Evolutionary conservation across 2,888 invertebrate species (phyloP).

Genomic region (Acleris cristana): DNA sequence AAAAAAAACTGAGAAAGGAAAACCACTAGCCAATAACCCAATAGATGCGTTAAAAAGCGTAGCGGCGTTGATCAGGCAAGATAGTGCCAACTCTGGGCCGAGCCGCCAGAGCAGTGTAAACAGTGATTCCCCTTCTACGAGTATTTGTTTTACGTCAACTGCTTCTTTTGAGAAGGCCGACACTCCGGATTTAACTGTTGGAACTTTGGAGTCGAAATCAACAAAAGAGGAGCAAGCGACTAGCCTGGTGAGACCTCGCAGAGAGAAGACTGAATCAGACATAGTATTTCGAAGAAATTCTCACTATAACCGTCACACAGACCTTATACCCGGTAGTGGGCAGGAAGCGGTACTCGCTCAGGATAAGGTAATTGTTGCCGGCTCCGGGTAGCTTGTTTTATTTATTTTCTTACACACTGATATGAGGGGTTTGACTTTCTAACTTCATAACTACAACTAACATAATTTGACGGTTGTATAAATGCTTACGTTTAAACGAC

Average conservation of each 20-base stretch:
- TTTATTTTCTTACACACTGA: slow-evolving; percentile 70
- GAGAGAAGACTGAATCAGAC: slow-evolving; percentile 95
- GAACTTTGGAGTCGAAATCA: slow-evolving; percentile 61
- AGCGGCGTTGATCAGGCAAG: slow-evolving; percentile 72
- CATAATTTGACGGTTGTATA: slow-evolving; percentile 29
- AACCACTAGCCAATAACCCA: slow-evolving; percentile 62
- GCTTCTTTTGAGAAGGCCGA: slow-evolving; percentile 68
- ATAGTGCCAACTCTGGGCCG: slow-evolving; percentile 63
- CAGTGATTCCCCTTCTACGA: slow-evolving; percentile 75
- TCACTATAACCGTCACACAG: slow-evolving; percentile 74
- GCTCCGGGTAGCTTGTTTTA: slow-evolving; percentile 77
- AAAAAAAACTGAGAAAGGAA: slow-evolving; percentile 66
- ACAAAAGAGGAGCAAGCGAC: slow-evolving; percentile 53
- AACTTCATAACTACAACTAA: slow-evolving; percentile 51
- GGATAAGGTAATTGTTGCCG: slow-evolving; percentile 79
- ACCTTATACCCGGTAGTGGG: slow-evolving; percentile 71
- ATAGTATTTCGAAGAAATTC: slow-evolving; percentile 88
- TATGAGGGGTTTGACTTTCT: slow-evolving; percentile 74
- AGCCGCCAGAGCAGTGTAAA: slow-evolving; percentile 74
- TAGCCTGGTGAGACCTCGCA: slow-evolving; percentile 86
- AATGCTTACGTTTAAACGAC: slow-evolving; percentile 24
- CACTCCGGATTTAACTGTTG: slow-evolving; percentile 70
- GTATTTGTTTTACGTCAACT: slow-evolving; percentile 66
- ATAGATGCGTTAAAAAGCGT: slow-evolving; percentile 76
- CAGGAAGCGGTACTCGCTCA: slow-evolving; percentile 83